Base-by-base conservation (phyloP, 30 jellyfish, hydroid and myxozoan genomes). In the Hydractinia symbiolongicarpus region DNA sequence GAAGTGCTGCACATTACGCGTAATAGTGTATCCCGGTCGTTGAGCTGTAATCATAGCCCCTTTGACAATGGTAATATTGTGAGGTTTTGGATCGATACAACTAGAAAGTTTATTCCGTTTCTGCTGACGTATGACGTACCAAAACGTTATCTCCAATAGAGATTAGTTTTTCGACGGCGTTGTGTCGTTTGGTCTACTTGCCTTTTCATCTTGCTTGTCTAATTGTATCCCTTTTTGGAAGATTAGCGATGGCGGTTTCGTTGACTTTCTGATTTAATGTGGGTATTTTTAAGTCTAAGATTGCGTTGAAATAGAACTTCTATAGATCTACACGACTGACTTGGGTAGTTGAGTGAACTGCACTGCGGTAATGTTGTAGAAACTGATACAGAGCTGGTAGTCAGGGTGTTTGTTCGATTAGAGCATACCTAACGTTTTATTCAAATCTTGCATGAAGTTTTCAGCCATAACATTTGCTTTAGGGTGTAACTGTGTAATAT, bases 351-450 rank as follows among this genome's bases (percentile, higher is more conserved):
- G 69, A 58, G 15, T 58, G 69, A 58, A 16, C 69, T 58, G 69
- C 69, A 58, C 69, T 58, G 69, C 69, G 69, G 69, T 58, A 58
- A 13, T 58, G 69, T 16, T 58, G 69, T 11, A 58, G 69, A 16
- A 58, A 58, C 69, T 58, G 69, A 16, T 58, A 58, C 44, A 30
- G 44, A 11, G 69, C 69, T 58, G 69, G 19, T 13, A 58, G 15
- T 3, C 69, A 58, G 3, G 69, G 69, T 58, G 69, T 58, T 58
- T 58, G 69, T 11, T 58, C 69, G 69, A 58, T 58, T 16, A 58
- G 19, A 16, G 69, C 69, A 11, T 58, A 11, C 19, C 2, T 16
- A 58, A 16, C 19, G 69, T 58, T 58, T 58, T 58, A 58, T 58
- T 58, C 15, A 58, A 16, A 16, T 58, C 3, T 3, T 3, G 15